Evolutionary conservation across 1,140 invertebrate genomes (phyloP).

Genomic region (Bradysia coprophila): DNA sequence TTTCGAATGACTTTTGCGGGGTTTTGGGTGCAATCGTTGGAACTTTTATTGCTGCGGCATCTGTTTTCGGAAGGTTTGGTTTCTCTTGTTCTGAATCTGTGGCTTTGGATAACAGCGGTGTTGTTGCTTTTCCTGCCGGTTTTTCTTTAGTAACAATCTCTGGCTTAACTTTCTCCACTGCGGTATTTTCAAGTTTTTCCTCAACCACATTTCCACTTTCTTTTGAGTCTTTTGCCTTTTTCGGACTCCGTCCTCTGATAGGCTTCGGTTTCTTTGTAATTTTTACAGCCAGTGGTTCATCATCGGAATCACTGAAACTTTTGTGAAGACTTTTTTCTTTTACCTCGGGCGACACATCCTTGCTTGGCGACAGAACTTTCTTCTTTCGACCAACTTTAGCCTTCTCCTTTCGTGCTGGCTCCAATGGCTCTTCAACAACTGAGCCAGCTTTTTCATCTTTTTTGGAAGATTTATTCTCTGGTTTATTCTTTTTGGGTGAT

Average conservation of each 20-base stretch:
- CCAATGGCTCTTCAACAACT: slow-evolving; percentile 2
- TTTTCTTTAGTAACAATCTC: neutral
- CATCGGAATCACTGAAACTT: slow-evolving; percentile 35
- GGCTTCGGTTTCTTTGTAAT: slow-evolving; percentile 11
- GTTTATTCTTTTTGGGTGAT: neutral
- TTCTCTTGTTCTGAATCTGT: neutral
- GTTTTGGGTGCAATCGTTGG: neutral
- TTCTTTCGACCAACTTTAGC: slow-evolving; percentile 15
- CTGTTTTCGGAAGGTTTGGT: neutral
- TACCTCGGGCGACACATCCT: slow-evolving; percentile 7
- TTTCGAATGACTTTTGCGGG: neutral
- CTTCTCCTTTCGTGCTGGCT: neutral
- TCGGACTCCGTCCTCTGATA: neutral
- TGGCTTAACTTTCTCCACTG: neutral
- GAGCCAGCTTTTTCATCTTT: slow-evolving; percentile 9
- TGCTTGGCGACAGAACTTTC: slow-evolving; percentile 8
- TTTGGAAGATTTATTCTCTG: slow-evolving; percentile 1
- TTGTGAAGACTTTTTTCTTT: slow-evolving; percentile 21
- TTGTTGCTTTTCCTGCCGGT: neutral
- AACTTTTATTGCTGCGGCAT: too few relatives aligned
- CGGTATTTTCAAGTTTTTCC: neutral
- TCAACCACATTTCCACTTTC: neutral
- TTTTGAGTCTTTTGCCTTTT: neutral
- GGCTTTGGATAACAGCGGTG: neutral
- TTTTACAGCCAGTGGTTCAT: slow-evolving; percentile 32